Conservation (phyloP, 2,888 invertebrate genomes). For the Andricus curvator region DNA sequence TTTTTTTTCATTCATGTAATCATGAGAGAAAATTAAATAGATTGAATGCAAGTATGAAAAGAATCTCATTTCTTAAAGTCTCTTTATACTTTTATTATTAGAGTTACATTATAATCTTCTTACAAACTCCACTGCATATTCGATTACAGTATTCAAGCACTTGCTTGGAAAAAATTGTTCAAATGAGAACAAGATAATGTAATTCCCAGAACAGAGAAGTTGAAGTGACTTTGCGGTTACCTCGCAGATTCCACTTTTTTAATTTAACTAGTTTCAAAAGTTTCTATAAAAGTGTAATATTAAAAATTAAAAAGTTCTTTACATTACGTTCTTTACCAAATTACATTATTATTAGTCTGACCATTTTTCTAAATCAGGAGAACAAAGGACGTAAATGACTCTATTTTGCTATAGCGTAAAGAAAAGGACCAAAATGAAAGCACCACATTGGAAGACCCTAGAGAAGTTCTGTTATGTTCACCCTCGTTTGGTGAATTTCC, state of each 20-base stretch:
- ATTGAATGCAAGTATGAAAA: not conserved
- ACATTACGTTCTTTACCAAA: not conserved
- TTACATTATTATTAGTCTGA: not conserved
- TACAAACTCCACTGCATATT: slow-evolving; percentile 11
- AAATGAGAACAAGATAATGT: slow-evolving; percentile 24
- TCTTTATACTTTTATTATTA: not conserved
- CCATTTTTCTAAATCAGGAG: not conserved
- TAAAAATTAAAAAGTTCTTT: not conserved
- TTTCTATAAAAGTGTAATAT: not conserved
- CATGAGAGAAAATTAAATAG: not conserved
- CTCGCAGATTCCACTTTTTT: not conserved
- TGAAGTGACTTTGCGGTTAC: not conserved
- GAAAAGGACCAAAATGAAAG: not conserved
- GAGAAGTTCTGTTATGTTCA: slow-evolving; percentile 4
- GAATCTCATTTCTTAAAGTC: slow-evolving; percentile 10
- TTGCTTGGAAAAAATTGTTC: not conserved
- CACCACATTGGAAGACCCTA: not conserved
- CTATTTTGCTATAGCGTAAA: not conserved
- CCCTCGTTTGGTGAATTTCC: not conserved
- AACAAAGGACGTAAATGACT: not conserved
- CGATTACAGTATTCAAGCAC: slow-evolving; percentile 4
- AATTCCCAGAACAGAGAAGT: slow-evolving; percentile 15
- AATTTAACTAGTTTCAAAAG: slow-evolving; percentile 5
- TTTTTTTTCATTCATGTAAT: not conserved
- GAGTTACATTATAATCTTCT: not conserved